Percentiles rank a stretch among this genome's conserved stretches.
Conservation (phyloP, 2,113 vertebrate genomes). For the Ramphastos sulfuratus region DNA sequence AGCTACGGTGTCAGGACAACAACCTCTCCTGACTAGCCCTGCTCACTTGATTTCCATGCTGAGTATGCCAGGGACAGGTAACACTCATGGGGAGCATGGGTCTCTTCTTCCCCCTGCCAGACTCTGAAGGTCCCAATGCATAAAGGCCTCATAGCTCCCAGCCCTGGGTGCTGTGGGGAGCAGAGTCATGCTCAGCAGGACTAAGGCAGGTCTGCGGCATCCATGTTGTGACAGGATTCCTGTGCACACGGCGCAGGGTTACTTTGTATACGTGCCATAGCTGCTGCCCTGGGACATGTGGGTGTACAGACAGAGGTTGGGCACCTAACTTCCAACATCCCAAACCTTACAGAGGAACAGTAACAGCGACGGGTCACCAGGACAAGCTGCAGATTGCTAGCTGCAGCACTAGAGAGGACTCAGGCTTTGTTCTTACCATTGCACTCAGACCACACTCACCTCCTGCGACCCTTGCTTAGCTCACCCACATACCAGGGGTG, state of each 20-base stretch:
- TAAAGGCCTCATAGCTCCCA: background rate
- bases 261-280: fast-evolving
- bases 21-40: background rate
- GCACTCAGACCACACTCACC: fast-evolving
- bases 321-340: background rate
- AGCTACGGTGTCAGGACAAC: fast-evolving
- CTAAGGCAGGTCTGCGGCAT: fast-evolving
- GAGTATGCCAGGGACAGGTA: background rate
- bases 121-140: fast-evolving
- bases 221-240: background rate
- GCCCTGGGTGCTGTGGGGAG: fast-evolving
- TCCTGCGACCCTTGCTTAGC: background rate
- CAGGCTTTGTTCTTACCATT: background rate
- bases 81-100: fast-evolving
- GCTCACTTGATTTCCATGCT: fast-evolving
- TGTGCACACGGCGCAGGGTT: fast-evolving
- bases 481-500: background rate
- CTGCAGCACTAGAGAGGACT: background rate
- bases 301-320: fast-evolving
- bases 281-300: fast-evolving
- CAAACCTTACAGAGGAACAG: fast-evolving
- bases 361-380: background rate
- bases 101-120: background rate
- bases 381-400: too few species aligned
- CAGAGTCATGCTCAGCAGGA: fast-evolving